Evolutionary conservation across 2,888 invertebrate species (phyloP).

Genomic region (Vanessa cardui): DNA sequence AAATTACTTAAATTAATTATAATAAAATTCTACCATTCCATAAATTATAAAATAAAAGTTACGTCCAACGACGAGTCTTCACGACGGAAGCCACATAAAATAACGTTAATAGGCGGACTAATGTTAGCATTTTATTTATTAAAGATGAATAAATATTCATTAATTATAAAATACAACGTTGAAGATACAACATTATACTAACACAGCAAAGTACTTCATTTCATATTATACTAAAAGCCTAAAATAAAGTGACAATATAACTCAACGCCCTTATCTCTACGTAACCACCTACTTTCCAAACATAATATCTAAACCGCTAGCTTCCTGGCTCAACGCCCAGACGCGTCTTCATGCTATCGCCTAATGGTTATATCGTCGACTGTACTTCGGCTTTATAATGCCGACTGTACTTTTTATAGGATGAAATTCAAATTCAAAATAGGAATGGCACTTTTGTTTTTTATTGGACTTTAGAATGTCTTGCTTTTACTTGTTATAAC

Average conservation of each 20-base stretch:
- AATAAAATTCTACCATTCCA: no score
- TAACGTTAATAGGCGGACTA: no score
- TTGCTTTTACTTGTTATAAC: neutral
- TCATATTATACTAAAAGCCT: conserved; percentile 12
- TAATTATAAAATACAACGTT: neutral
- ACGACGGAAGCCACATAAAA: no score
- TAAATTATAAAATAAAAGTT: no score
- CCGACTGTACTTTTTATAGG: conserved; percentile 50
- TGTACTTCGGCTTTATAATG: conserved; percentile 46
- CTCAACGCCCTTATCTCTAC: conserved; percentile 11
- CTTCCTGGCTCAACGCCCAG: conserved; percentile 51
- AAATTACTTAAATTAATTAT: no score
- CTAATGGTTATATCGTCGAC: conserved; percentile 64
- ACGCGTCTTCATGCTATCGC: conserved; percentile 61
- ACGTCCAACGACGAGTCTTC: no score
- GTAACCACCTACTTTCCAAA: conserved; percentile 26
- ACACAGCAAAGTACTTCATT: neutral
- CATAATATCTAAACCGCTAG: conserved; percentile 41
- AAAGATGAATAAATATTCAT: no score
- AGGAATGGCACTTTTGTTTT: conserved; percentile 34
- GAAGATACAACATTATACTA: neutral
- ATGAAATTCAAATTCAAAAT: conserved; percentile 51
- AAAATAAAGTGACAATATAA: conserved; percentile 15
- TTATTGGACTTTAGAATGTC: neutral
- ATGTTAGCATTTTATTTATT: no score